phyloP scores from a whole-genome alignment of 2,113 vertebrate genomes.

The Jaculus jaculus region DNA sequence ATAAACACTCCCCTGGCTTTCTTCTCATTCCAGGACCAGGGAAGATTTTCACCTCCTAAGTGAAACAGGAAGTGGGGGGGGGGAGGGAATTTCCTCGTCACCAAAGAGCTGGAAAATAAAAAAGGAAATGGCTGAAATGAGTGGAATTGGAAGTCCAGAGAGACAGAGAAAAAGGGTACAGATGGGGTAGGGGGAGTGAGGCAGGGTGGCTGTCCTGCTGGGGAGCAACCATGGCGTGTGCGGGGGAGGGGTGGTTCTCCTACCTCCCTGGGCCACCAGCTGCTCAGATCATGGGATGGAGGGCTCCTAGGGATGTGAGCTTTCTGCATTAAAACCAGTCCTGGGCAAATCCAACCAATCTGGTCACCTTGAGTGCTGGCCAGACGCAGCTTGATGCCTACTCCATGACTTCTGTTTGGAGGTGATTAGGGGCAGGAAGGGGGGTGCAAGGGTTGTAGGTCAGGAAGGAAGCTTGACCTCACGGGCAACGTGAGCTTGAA shows the following conservation, averaged over 20 bases:
- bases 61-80: slow-evolving; percentile 17
- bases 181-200: neutral
- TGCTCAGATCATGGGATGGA: neutral
- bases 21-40: neutral
- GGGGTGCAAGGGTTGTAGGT: neutral
- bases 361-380: neutral
- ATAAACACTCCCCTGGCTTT: neutral
- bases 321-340: neutral
- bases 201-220: neutral
- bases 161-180: accelerated
- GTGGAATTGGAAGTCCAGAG: neutral
- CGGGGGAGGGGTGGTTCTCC: too few relatives aligned
- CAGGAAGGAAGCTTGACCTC: neutral
- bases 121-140: neutral
- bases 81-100: slow-evolving; percentile 9
- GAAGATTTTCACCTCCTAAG: neutral
- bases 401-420: neutral
- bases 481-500: neutral
- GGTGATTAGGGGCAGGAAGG: neutral
- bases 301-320: neutral
- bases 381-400: neutral
- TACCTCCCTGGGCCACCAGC: neutral
- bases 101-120: neutral
- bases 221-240: too few relatives aligned
- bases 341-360: neutral